These are phyloP conservation scores for Oxyteleia sp. DNA, from an alignment of 2,888 invertebrate genomes.

Conservation along the genomic window DNA sequence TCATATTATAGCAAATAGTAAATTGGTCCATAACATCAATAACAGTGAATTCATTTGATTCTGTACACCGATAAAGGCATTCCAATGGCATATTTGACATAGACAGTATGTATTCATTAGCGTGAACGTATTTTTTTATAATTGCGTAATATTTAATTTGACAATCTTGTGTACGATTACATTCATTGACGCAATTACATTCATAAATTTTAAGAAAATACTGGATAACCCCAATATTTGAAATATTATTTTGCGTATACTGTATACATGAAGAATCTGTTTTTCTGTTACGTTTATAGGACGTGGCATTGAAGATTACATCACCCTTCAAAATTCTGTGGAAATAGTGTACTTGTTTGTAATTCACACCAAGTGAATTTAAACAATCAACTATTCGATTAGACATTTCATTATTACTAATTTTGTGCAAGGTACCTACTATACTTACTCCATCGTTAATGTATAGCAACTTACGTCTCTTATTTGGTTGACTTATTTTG, in stretches of 20 bases:
- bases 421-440: background rate
- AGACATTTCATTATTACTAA: background rate
- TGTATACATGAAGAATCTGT: background rate
- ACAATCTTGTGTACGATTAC: background rate
- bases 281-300: background rate
- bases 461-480: background rate
- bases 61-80: background rate
- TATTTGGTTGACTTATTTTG: background rate
- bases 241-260: background rate
- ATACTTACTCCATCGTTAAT: background rate
- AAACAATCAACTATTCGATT: background rate
- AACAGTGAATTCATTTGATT: background rate
- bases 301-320: background rate
- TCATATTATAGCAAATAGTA: background rate
- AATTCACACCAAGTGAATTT: background rate
- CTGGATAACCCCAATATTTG: background rate
- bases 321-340: background rate
- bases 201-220: background rate
- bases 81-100: background rate
- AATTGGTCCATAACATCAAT: background rate
- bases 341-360: background rate
- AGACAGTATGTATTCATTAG: background rate
- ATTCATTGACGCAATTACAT: background rate
- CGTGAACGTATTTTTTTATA: background rate
- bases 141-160: background rate